Base-by-base conservation (phyloP, 2,888 invertebrate genomes). In the Tachina lurida region DNA sequence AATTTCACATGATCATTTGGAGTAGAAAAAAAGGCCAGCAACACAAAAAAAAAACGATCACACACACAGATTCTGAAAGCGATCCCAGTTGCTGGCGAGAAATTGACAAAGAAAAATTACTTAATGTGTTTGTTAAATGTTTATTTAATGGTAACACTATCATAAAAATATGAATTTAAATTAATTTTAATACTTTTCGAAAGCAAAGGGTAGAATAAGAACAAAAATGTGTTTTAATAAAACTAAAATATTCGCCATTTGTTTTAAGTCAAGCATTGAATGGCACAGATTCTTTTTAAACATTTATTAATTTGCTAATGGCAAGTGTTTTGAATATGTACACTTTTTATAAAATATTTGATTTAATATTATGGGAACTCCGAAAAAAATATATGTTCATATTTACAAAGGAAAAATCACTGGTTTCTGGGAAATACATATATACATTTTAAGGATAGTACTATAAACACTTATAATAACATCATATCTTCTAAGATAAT, bases 81-180 rank as follows among this genome's bases (percentile, higher is more conserved):
- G 74, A 68, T 71, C 52, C 13, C 62, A 31, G 31, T 68, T 67
- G 54, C 58, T 86, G 86, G 86, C 86, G 86, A 86, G 81, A 88
- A 87, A 87, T 88, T 88, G 87, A 88, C 88, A 87, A 81, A 79
- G 85, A 84, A 88, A 88, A 84, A 87, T 88, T 87, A 81, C 89
- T 86, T 89, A 91, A 91, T 91, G 91, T 91, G 91, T 90, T 91
- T 91, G 91, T 90, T 91, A 91, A 91, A 90, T 87, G 89, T 90
- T 83, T 76, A 75, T 77, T 87, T 82, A 87, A 87, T 87, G 82
- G 65, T 62, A 84, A 76, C 67, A 76, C 60, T 56, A 86, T 79
- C 67, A 84, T 83, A 84, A 87, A 84, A 56, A 79, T 84, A 81
- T 78, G 75, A 82, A 74, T 78, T 75, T 39, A 67, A 84, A 78